phyloP scores from a whole-genome alignment of 1,140 invertebrate species.

The Zaprionus inermis region DNA sequence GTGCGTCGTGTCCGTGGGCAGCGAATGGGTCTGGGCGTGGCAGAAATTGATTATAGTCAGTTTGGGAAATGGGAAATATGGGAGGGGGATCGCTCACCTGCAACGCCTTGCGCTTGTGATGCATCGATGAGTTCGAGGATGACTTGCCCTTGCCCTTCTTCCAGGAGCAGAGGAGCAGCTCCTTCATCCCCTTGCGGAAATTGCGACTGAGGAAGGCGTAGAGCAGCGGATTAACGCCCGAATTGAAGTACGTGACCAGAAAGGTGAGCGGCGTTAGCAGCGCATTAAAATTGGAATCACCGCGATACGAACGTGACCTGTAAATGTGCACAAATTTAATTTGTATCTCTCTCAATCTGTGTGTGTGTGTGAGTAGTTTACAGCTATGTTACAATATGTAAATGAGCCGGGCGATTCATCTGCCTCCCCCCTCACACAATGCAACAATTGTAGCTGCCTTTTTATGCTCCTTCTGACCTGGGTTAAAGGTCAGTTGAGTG shows the following conservation, averaged over 20 bases:
- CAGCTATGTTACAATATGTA: conserved; percentile 1
- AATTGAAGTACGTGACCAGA: conserved; percentile 93
- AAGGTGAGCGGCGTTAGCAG: conserved; percentile 93
- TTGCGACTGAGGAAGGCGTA: conserved; percentile 94
- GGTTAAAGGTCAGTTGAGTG: not conserved
- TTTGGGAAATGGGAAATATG: not conserved
- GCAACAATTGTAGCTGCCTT: not conserved
- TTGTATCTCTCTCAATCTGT: not conserved
- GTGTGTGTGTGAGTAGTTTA: conserved; percentile 40
- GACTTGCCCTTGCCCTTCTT: conserved; percentile 83
- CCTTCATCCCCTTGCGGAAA: conserved; percentile 89
- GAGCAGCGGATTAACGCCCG: conserved; percentile 92
- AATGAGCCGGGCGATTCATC: not conserved
- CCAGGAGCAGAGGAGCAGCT: conserved; percentile 87
- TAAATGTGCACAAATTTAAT: conserved; percentile 63
- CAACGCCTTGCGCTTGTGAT: conserved; percentile 79
- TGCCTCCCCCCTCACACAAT: not conserved
- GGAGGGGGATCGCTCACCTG: conserved; percentile 61
- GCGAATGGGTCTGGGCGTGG: conserved; percentile 74
- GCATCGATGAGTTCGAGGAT: conserved; percentile 81
- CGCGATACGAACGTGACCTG: conserved; percentile 88
- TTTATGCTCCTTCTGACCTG: not conserved
- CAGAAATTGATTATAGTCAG: not conserved
- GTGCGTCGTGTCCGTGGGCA: conserved; percentile 83
- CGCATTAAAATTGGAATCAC: conserved; percentile 88